Evolutionary conservation across 2,797 vertebrate genomes (phyloP).

Genomic region (Pangasius sanitwongsei): DNA sequence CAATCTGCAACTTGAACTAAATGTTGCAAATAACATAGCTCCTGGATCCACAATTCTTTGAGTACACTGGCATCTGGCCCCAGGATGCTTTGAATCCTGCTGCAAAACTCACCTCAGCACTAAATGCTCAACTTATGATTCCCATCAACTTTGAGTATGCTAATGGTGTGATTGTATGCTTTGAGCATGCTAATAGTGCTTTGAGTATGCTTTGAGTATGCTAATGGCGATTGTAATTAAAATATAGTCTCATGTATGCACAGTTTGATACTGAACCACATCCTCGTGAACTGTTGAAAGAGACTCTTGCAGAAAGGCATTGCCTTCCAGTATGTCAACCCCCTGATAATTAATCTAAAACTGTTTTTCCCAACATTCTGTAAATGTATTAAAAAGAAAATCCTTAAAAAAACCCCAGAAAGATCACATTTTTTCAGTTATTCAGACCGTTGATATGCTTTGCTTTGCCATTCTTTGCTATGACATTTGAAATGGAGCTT

Average conservation of each 20-base stretch:
- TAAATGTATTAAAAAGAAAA: too few relatives aligned
- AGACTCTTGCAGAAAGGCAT: slow-evolving; percentile 66
- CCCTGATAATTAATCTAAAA: slow-evolving; percentile 59
- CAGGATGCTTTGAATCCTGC: slow-evolving; percentile 62
- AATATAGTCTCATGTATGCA: background rate
- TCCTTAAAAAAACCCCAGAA: too few relatives aligned
- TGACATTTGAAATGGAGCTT: too few relatives aligned
- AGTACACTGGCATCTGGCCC: slow-evolving; percentile 72
- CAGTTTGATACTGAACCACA: slow-evolving; percentile 64
- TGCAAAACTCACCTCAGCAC: slow-evolving; percentile 65
- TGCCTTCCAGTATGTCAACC: slow-evolving; percentile 66
- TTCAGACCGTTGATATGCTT: too few relatives aligned
- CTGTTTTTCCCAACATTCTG: too few relatives aligned
- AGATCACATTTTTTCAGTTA: too few relatives aligned
- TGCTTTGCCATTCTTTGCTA: background rate
- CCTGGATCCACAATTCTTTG: slow-evolving; percentile 62
- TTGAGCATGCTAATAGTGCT: too few relatives aligned
- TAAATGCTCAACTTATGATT: slow-evolving; percentile 65
- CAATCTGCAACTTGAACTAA: background rate
- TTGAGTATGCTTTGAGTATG: too few relatives aligned
- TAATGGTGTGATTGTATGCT: slow-evolving; percentile 53
- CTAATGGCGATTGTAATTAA: background rate
- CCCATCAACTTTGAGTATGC: slow-evolving; percentile 74
- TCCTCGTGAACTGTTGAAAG: slow-evolving; percentile 51
- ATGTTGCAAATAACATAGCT: slow-evolving; percentile 59